A percentile compares a stretch with the other conserved stretches of the same genome.
These are phyloP conservation scores for Myotis findleyi DNA, from an alignment of 2,797 vertebrate species.

Conservation along the genomic window DNA sequence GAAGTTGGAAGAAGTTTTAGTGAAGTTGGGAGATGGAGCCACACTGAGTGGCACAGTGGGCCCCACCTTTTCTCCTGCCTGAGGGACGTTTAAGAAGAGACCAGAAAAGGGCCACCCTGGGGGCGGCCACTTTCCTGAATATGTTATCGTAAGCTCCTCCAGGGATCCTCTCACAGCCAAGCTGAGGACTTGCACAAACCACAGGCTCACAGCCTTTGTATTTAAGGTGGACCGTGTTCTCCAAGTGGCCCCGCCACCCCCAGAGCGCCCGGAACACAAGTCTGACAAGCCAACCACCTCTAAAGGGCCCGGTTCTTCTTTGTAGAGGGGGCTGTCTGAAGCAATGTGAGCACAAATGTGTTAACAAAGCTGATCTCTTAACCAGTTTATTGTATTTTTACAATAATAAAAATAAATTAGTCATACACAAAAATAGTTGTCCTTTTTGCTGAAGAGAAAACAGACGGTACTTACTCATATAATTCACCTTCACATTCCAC, in stretches of 20 bases:
- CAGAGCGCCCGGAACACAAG: too few species aligned
- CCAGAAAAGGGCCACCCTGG: not conserved
- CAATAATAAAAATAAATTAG: constrained; percentile 92
- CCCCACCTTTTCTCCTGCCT: not conserved
- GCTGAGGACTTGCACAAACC: accelerated
- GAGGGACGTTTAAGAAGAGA: not conserved
- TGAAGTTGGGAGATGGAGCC: not conserved
- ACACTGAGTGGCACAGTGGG: accelerated
- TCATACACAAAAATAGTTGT: constrained; percentile 90
- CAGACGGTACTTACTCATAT: constrained; percentile 64
- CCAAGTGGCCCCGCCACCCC: not conserved
- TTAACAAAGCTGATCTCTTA: constrained; percentile 58
- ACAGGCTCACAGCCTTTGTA: not conserved
- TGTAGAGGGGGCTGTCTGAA: not conserved
- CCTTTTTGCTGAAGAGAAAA: constrained; percentile 84
- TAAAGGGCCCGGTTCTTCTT: not conserved
- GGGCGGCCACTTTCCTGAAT: accelerated
- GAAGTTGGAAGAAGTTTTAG: not conserved
- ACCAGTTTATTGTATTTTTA: constrained; percentile 87
- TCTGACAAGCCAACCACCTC: not conserved
- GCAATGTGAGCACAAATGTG: not conserved
- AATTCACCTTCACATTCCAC: not conserved
- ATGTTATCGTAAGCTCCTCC: too few species aligned
- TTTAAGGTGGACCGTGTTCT: accelerated
- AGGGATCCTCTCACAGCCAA: not conserved